phyloP scores from a whole-genome alignment of 2,113 vertebrate species.

The Oophaga pumilio region DNA sequence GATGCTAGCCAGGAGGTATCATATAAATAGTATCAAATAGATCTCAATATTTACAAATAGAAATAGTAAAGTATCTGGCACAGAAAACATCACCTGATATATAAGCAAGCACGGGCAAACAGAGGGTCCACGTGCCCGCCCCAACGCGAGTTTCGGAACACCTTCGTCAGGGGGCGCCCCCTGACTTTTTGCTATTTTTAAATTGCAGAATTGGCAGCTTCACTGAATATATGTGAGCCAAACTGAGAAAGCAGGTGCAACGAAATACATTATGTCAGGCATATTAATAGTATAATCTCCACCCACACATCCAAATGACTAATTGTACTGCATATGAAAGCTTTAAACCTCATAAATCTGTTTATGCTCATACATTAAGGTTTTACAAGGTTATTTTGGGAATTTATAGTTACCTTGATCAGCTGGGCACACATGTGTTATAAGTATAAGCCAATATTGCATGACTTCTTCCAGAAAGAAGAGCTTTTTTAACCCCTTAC shows the following conservation, averaged over 20 bases:
- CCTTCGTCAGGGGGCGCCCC: too few species aligned
- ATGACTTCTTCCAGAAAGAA: not conserved
- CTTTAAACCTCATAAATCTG: slow-evolving; percentile 1
- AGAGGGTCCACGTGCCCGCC: too few species aligned
- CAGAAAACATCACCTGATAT: too few species aligned
- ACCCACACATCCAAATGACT: slow-evolving; percentile 11
- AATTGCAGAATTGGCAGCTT: too few species aligned
- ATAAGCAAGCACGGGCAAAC: too few species aligned
- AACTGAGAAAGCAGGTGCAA: not conserved
- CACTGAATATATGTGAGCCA: not conserved
- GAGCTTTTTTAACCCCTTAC: not conserved
- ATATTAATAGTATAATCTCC: not conserved
- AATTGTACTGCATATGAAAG: not conserved
- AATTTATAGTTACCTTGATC: not conserved
- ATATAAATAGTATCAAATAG: too few species aligned
- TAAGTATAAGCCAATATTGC: not conserved
- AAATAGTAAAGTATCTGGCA: too few species aligned
- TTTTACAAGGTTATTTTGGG: not conserved
- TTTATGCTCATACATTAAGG: not conserved
- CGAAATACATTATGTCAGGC: not conserved
- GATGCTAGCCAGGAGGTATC: too few species aligned
- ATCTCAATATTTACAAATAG: too few species aligned
- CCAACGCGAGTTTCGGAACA: too few species aligned
- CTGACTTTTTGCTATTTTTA: too few species aligned
- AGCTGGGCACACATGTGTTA: not conserved